Evolutionary conservation across 2,888 invertebrate genomes (phyloP), one percentile per base, ranked within the genome.

Genomic region (Laspeyria flexula): DNA sequence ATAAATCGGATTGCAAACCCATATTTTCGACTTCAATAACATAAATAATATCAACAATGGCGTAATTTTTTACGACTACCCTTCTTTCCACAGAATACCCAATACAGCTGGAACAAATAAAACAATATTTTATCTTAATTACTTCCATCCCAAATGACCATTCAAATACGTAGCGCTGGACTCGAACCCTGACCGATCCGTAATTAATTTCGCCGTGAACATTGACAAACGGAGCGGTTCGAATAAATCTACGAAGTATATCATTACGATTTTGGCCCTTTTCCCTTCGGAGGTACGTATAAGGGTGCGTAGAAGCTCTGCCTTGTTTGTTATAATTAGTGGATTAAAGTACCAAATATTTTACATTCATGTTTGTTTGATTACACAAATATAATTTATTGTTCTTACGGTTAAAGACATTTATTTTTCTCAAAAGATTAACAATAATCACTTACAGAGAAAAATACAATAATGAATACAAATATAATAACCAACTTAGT

Each of bases 201-300:
- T 85, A 84, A 87, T 88, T 87, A 87, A 88, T 88, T 86, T 81
- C 70, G 66, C 74, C 71, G 75, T 71, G 76, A 79, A 81, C 86
- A 85, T 82, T 85, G 86, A 88, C 88, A 86, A 85, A 83, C 84
- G 83, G 83, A 79, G 71, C 74, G 70, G 57, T 66, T 69, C 71
- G 75, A 77, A 86, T 87, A 86, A 86, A 87, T 88, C 84, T 84
- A 81, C 79, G 79, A 75, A 79, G 79, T 85, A 83, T 83, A 83
- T 85, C 84, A 86, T 87, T 86, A 83, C 77, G 75, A 73, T 63
- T 58, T 48, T 48, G 75, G 57, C 42, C 65, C 65, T 54, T 60
- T 67, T 57, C 44, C 56, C 46, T 59, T 55, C 60, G 44, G 35
- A 47, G 29, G 50, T 60, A 42, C 55, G 29, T 52, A 39, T 39